Base-by-base conservation (phyloP, 92 coral and sea anemone species). In the Palythoa heliodiscus region DNA sequence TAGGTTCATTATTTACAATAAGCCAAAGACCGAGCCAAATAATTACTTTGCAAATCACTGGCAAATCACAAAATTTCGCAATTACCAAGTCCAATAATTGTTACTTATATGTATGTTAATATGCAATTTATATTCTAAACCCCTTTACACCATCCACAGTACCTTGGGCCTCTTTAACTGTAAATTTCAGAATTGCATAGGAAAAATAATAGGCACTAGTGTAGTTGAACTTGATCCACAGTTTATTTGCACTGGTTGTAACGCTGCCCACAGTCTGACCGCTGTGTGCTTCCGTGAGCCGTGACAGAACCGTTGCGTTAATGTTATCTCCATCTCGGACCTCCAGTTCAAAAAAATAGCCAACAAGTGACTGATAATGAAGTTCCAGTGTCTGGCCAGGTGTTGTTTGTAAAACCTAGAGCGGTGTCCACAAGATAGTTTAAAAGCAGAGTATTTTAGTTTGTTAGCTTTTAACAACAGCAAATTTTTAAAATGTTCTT, bases 191-290 rank as follows among this genome's bases (percentile, higher is more conserved):
- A 29, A 1, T 48, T n/a, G 89, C 80, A 6, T 55, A 52, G 40
- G n/a, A n/a, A n/a, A n/a, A n/a, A n/a, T 20, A 16, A 1, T 84
- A 13, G 8, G n/a, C n/a, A n/a, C 86, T 81, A 0, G 69, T 83
- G 75, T 67, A 86, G 6, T 83, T 87, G 72, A 89, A 92, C 67
- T 86, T 70, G 63, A 92, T 70, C 89, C 89, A 87, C 8, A 92
- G 23, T 52, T 64, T 77, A 82, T 89, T 63, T 61, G 91, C 79
- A 13, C 89, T 74, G 29, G 87, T 89, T 8, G 89, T 52, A 57
- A 57, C 75, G 71, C 91, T 86, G 73, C 38, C 66, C 70, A 86
- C 88, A 17, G 86, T 78, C 40, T 87, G 92, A 8, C 82, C 87
- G 52, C 35, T 84, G 17, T 86, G 7, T 29, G 1, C 35, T 29